phyloP scores from a whole-genome alignment of 2,113 vertebrate genomes.

The Ceuthmochares aereus region DNA sequence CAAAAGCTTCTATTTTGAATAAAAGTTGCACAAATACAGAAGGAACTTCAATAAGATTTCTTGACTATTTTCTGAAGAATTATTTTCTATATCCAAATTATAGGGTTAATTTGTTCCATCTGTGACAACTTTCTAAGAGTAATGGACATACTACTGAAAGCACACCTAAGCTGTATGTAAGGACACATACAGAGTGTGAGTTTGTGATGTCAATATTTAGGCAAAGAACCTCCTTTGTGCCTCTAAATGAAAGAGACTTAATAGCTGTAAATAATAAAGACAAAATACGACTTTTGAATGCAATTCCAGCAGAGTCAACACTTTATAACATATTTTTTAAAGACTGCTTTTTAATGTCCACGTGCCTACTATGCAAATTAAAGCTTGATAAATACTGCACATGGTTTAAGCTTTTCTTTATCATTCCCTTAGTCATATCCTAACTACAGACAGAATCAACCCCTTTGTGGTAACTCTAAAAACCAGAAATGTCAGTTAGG shows the following conservation, averaged over 20 bases:
- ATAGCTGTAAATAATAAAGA: not conserved
- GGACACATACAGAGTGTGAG: not conserved
- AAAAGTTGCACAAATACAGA: not conserved
- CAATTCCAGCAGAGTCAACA: not conserved
- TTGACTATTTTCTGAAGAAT: not conserved
- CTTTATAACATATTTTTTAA: not conserved
- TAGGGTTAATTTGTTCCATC: not conserved
- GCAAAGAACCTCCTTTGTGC: accelerated
- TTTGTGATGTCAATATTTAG: not conserved
- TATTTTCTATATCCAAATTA: not conserved
- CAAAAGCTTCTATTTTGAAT: not conserved
- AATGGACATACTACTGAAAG: not conserved
- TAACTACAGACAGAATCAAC: not conserved
- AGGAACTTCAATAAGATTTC: not conserved
- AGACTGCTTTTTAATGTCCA: not conserved
- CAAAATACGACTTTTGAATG: not conserved
- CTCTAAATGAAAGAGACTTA: not conserved
- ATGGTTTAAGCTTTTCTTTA: not conserved
- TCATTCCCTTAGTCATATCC: not conserved
- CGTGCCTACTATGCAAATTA: not conserved
- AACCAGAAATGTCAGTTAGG: not conserved
- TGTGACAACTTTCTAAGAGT: not conserved
- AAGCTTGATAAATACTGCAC: not conserved
- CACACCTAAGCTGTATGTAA: not conserved
- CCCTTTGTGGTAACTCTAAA: not conserved